Conservation (phyloP, 2,113 vertebrate genomes). For the Microcebus murinus region DNA sequence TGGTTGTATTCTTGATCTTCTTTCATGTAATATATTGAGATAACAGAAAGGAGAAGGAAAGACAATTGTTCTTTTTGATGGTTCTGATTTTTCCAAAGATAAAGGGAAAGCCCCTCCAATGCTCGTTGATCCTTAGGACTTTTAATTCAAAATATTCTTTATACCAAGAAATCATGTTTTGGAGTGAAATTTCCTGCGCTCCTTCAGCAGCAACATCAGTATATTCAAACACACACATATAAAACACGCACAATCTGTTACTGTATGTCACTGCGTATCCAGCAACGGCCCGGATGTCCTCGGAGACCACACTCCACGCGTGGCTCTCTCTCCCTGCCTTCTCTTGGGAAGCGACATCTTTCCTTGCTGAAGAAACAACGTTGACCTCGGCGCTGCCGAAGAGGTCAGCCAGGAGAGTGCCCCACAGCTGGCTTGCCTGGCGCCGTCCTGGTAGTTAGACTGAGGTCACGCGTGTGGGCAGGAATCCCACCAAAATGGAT, state of each 20-base stretch:
- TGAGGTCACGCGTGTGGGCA: too few species aligned
- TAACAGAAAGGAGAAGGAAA: too few species aligned
- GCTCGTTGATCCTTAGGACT: too few species aligned
- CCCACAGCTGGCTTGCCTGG: not conserved
- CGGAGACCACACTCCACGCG: not conserved
- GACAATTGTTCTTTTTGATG: too few species aligned
- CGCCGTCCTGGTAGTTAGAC: not conserved
- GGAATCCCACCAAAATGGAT: not conserved
- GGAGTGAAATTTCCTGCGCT: too few species aligned
- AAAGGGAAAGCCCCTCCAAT: too few species aligned
- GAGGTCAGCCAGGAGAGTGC: not conserved
- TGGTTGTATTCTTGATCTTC: too few species aligned
- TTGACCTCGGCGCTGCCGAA: not conserved
- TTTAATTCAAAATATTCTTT: too few species aligned
- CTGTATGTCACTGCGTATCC: not conserved
- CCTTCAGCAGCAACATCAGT: not conserved
- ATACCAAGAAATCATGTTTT: too few species aligned
- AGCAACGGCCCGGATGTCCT: not conserved
- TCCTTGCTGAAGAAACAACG: not conserved
- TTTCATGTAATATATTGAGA: too few species aligned
- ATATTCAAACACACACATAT: not conserved
- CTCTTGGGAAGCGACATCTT: not conserved
- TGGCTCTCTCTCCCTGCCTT: not conserved
- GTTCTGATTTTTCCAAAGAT: too few species aligned
- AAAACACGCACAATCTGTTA: not conserved